Evolutionary conservation across 2,797 vertebrate species (phyloP).

Genomic region (Tarsius wallacei): DNA sequence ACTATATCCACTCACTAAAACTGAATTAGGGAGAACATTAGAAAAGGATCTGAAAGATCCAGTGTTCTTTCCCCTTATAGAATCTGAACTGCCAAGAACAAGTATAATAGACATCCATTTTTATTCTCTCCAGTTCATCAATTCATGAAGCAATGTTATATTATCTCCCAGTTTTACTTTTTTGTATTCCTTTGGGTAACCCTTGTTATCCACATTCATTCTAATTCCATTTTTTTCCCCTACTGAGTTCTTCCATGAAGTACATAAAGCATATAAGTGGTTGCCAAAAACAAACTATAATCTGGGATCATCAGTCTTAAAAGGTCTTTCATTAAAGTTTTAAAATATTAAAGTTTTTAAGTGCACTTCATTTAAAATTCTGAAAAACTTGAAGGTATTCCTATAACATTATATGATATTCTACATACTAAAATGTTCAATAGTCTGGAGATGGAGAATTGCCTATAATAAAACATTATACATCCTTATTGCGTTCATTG

Average conservation of each 20-base stretch:
- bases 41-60: not conserved
- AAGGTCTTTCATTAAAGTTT: too few relatives aligned
- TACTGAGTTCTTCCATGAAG: not conserved
- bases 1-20: not conserved
- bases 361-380: not conserved
- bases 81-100: not conserved
- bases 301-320: not conserved
- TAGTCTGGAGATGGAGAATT: not conserved
- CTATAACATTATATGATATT: slow-evolving; percentile 6
- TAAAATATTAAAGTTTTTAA: not conserved
- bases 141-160: not conserved
- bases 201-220: not conserved
- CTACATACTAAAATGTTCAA: not conserved
- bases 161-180: not conserved
- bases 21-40: not conserved
- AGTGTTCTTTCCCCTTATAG: not conserved
- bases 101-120: not conserved
- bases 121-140: not conserved
- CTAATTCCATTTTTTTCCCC: not conserved
- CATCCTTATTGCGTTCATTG: not conserved
- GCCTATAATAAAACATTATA: not conserved
- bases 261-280: not conserved
- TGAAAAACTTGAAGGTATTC: not conserved
- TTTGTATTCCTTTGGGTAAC: not conserved
- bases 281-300: not conserved